phyloP scores from a whole-genome alignment of 2,888 invertebrate genomes.

The Tenodera sinensis region DNA sequence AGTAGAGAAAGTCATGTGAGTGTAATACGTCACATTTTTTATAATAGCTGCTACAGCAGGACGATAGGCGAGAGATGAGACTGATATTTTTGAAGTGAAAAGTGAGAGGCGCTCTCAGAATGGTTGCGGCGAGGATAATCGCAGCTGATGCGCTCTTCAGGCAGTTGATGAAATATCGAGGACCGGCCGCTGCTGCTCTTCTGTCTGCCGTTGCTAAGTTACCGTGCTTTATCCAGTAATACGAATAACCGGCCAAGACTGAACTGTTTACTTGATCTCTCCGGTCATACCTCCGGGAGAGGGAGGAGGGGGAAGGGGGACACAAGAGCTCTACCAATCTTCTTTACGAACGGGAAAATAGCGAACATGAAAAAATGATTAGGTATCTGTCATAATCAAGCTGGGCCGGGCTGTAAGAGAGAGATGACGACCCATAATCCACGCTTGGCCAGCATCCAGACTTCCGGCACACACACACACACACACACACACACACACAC shows the following conservation, averaged over 20 bases:
- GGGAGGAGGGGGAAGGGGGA: no score
- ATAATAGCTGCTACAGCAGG: no score
- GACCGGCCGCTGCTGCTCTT: no score
- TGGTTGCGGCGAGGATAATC: no score
- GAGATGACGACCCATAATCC: not conserved
- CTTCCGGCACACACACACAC: not conserved
- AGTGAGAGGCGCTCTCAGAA: no score
- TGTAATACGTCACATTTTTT: no score
- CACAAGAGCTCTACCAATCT: not conserved
- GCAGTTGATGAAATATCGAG: no score
- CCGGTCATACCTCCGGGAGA: not conserved
- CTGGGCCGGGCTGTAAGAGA: not conserved
- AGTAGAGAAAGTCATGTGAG: no score
- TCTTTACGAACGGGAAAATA: not conserved
- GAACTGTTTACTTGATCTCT: not conserved
- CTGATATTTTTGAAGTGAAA: no score
- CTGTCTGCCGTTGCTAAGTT: not conserved
- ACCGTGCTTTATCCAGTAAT: not conserved
- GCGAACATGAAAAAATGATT: not conserved
- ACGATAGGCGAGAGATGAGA: no score
- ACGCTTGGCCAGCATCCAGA: not conserved
- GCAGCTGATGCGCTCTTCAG: no score
- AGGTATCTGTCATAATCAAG: not conserved
- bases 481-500: no score
- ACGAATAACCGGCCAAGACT: not conserved